A percentile compares a stretch with the other conserved stretches of the same genome.
Evolutionary conservation across 2,888 invertebrate species (phyloP).

Genomic region (Timema podura): DNA sequence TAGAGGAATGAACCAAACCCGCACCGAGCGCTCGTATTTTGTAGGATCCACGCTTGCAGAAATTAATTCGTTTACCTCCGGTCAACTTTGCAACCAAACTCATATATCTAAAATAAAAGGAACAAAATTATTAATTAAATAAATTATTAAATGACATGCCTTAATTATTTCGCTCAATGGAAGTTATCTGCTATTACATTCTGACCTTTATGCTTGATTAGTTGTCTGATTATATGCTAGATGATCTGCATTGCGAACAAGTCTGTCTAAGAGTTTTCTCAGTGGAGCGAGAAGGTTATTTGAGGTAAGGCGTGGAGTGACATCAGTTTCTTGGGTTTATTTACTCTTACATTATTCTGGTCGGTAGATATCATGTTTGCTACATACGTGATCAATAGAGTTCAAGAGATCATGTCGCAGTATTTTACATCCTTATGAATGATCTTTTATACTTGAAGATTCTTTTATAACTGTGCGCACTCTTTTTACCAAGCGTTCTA

Average conservation of each 20-base stretch:
- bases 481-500: constrained; percentile 1
- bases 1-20: too few relatives aligned
- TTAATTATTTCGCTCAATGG: too few relatives aligned
- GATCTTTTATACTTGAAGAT: not conserved
- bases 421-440: not conserved
- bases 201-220: not conserved
- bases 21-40: not conserved
- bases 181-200: not conserved
- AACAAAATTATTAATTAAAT: not conserved
- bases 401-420: not conserved
- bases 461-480: not conserved
- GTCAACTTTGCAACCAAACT: not conserved
- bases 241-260: constrained; percentile 5
- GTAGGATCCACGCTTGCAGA: not conserved
- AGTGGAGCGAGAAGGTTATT: not conserved
- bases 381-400: not conserved
- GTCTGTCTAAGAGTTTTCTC: not conserved
- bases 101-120: not conserved
- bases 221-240: not conserved
- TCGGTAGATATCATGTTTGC: not conserved
- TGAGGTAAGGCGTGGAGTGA: not conserved
- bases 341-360: not conserved
- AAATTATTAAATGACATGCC: not conserved
- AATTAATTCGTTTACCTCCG: not conserved
- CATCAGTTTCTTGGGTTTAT: not conserved